phyloP scores from a whole-genome alignment of 2,113 vertebrate species.

The Neoarius graeffei region DNA sequence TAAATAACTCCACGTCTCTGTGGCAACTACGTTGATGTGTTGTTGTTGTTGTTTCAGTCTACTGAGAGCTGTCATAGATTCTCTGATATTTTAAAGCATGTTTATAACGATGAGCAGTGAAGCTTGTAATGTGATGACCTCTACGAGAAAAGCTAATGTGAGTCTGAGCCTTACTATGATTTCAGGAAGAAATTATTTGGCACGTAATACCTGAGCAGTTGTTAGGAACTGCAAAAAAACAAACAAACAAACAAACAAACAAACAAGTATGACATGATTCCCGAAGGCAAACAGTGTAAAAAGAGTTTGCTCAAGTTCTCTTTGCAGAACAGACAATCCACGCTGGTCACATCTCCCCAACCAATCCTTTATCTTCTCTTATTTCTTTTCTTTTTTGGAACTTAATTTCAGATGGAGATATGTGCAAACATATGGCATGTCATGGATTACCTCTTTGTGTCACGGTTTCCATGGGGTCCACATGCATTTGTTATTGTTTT shows the following conservation, averaged over 20 bases:
- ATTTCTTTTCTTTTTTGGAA: background rate
- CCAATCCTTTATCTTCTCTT: background rate
- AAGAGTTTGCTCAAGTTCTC: too few species aligned
- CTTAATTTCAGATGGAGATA: too few species aligned
- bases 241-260: too few species aligned
- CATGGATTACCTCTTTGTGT: background rate
- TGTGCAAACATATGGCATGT: too few species aligned
- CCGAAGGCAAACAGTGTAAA: background rate
- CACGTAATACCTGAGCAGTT: background rate
- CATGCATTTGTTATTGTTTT: background rate
- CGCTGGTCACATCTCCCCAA: background rate
- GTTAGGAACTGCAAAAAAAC: background rate
- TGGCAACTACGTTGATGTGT: background rate
- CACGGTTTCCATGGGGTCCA: background rate
- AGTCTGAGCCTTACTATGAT: background rate
- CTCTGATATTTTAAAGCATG: background rate
- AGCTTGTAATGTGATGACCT: background rate
- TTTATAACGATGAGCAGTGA: background rate
- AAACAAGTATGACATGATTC: background rate
- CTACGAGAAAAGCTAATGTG: background rate
- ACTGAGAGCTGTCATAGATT: background rate
- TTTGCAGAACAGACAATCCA: too few species aligned
- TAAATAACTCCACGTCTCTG: background rate
- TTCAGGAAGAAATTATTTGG: background rate
- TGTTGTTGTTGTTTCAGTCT: background rate